phyloP scores from a whole-genome alignment of 2,113 vertebrate genomes.

The Apus apus region DNA sequence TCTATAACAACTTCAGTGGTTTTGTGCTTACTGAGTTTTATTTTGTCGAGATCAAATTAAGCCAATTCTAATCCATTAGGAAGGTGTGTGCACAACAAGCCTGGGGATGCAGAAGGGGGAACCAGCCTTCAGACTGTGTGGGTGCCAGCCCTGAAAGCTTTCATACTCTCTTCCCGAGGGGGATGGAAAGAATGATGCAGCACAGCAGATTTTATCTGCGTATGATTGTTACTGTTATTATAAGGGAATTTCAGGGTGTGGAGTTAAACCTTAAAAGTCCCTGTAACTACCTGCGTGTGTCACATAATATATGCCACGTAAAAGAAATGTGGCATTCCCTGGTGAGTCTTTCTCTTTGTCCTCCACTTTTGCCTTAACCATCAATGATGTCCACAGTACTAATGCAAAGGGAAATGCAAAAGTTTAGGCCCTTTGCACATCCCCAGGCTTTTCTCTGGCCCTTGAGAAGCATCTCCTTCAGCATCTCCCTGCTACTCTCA shows the following conservation, averaged over 20 bases:
- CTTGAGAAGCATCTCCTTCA: not conserved
- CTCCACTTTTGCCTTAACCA: not conserved
- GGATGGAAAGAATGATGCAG: conserved; percentile 55
- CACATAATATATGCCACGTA: rapidly evolving
- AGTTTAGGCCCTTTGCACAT: not conserved
- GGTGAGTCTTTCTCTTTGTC: not conserved
- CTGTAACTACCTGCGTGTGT: not conserved
- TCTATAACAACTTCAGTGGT: not conserved
- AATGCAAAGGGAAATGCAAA: not conserved
- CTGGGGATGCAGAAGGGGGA: not conserved
- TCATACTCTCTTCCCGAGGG: not conserved
- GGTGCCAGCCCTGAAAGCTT: conserved; percentile 1
- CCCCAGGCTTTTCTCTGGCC: not conserved
- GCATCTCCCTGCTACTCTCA: not conserved
- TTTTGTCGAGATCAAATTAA: conserved; percentile 48
- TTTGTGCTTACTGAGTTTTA: conserved; percentile 14
- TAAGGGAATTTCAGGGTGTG: conserved; percentile 48
- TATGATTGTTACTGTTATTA: not conserved
- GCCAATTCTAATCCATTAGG: not conserved
- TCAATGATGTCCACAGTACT: not conserved
- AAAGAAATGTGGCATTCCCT: not conserved
- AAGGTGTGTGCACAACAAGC: not conserved
- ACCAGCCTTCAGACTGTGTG: not conserved
- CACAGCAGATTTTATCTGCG: not conserved
- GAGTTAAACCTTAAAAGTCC: conserved; percentile 39